A percentile compares a stretch with the other conserved stretches of the same genome.
These are phyloP conservation scores for Petrocephalus schoutedeni DNA, from an alignment of 2,797 vertebrate genomes.

Conservation along the genomic window DNA sequence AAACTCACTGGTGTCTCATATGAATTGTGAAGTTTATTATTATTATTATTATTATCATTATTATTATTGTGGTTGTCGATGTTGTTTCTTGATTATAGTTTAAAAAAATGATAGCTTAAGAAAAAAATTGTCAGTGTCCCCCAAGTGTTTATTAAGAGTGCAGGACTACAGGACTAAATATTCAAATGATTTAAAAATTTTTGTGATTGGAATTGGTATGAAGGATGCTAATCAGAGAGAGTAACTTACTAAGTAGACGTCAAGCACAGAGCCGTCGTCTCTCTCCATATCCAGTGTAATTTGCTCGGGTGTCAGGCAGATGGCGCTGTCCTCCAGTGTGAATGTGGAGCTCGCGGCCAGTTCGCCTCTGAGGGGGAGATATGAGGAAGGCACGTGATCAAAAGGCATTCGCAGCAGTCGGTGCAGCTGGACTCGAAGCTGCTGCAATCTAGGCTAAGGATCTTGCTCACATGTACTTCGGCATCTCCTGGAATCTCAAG, in stretches of 20 bases:
- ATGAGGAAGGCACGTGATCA: neutral
- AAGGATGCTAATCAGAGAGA: neutral
- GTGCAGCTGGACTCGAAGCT: neutral
- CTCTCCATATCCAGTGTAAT: slow-evolving; percentile 80
- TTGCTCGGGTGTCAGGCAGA: slow-evolving; percentile 88
- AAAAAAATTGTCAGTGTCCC: neutral
- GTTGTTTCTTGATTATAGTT: neutral
- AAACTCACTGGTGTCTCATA: neutral
- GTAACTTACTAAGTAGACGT: slow-evolving; percentile 86
- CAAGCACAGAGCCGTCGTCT: slow-evolving; percentile 86
- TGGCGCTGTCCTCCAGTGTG: slow-evolving; percentile 88
- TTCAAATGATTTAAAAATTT: neutral
- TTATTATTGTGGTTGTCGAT: neutral
- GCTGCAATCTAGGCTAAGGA: neutral
- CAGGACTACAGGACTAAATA: neutral
- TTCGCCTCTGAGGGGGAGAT: slow-evolving; percentile 62
- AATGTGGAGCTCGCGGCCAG: slow-evolving; percentile 83
- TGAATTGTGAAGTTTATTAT: neutral
- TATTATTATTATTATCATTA: neutral
- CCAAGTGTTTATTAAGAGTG: neutral
- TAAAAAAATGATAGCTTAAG: neutral
- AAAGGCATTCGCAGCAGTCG: neutral
- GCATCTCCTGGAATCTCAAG: neutral
- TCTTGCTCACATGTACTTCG: neutral
- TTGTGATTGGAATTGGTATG: neutral